Conservation (phyloP, 2,113 vertebrate species). For the Silurus meridionalis region DNA sequence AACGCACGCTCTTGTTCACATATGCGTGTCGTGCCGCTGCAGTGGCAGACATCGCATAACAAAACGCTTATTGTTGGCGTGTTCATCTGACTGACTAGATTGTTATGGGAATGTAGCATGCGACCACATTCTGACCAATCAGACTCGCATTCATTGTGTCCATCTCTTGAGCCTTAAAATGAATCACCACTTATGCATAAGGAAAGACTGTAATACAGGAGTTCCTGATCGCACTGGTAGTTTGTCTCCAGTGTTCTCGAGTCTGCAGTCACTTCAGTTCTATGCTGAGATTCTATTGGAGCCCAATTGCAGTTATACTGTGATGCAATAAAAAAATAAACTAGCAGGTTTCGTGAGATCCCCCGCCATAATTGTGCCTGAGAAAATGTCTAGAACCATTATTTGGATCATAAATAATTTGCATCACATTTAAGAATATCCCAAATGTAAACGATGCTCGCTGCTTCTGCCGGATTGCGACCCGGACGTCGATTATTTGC, state of each 20-base stretch:
- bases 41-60: constrained; percentile 6
- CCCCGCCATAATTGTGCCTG: background rate
- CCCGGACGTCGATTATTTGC: background rate
- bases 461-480: background rate
- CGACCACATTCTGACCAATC: background rate
- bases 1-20: background rate
- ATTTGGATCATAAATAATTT: background rate
- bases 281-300: background rate
- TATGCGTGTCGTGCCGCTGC: background rate
- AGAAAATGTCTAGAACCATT: background rate
- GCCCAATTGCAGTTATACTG: too few species aligned
- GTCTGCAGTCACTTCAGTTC: background rate
- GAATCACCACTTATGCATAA: background rate
- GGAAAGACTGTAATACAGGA: background rate
- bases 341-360: background rate
- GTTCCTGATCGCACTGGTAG: background rate
- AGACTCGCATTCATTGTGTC: background rate
- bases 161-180: background rate
- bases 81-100: background rate
- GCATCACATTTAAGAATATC: background rate
- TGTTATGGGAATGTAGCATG: background rate
- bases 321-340: too few species aligned
- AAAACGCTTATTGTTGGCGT: constrained; percentile 32
- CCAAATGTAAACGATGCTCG: background rate
- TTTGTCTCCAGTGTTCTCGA: background rate